phyloP scores from a whole-genome alignment of 2,888 invertebrate genomes.

The Latrodectus hesperus region DNA sequence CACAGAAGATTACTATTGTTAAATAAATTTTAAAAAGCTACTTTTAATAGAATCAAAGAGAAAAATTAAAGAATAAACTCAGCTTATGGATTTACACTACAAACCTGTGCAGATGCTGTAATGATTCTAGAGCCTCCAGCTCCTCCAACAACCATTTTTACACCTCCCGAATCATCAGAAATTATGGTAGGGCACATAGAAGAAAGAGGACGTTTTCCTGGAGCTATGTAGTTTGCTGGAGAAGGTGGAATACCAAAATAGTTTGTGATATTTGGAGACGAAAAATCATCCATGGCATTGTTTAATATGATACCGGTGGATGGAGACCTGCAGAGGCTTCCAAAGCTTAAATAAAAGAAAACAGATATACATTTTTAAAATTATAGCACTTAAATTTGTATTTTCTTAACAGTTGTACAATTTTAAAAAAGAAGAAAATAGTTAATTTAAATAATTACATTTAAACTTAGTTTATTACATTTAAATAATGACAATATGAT shows the following conservation, averaged over 20 bases:
- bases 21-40: too few relatives aligned
- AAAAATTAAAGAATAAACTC: too few relatives aligned
- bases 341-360: slow-evolving; percentile 73
- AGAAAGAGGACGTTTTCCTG: slow-evolving; percentile 78
- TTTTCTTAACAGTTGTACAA: too few relatives aligned
- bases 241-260: slow-evolving; percentile 81
- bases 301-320: slow-evolving; percentile 74
- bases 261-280: slow-evolving; percentile 77
- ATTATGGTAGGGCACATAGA: slow-evolving; percentile 78
- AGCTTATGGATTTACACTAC: slow-evolving; percentile 71
- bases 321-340: slow-evolving; percentile 71
- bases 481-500: too few relatives aligned
- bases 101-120: slow-evolving; percentile 61
- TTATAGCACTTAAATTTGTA: too few relatives aligned
- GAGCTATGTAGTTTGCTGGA: slow-evolving; percentile 73
- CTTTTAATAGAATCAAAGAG: too few relatives aligned
- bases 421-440: too few relatives aligned
- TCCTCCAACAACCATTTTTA: slow-evolving; percentile 70
- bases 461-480: too few relatives aligned
- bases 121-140: slow-evolving; percentile 71
- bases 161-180: slow-evolving; percentile 75
- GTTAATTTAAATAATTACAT: too few relatives aligned
- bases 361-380: too few relatives aligned
- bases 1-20: too few relatives aligned
- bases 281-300: slow-evolving; percentile 75